These are phyloP conservation scores for Orthonychiurus folsomi DNA, from an alignment of 2,888 invertebrate genomes.

Conservation along the genomic window DNA sequence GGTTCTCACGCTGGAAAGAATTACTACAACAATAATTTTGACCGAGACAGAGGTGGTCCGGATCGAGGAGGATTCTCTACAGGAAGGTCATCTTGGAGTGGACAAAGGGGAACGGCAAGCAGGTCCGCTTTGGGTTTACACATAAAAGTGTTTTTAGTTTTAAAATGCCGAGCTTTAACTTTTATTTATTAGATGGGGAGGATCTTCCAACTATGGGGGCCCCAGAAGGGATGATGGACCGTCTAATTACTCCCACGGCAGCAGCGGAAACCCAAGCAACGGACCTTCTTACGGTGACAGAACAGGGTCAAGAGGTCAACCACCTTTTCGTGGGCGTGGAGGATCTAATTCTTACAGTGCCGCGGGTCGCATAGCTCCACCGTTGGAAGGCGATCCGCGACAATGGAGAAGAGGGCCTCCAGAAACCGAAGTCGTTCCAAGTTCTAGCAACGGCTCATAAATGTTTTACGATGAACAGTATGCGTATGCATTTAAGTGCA, in stretches of 20 bases:
- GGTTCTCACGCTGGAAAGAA: not conserved
- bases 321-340: not conserved
- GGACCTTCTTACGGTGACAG: not conserved
- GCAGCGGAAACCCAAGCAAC: not conserved
- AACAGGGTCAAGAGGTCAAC: not conserved
- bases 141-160: too few species aligned
- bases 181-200: not conserved
- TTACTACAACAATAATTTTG: not conserved
- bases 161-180: too few species aligned
- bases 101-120: not conserved
- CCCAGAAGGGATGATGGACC: not conserved
- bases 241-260: not conserved
- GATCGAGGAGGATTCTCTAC: not conserved
- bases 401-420: too few species aligned
- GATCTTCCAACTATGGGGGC: not conserved
- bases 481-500: too few species aligned
- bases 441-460: too few species aligned
- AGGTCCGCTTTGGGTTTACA: too few species aligned
- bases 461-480: too few species aligned
- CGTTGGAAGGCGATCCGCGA: too few species aligned
- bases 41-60: not conserved
- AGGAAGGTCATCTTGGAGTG: not conserved
- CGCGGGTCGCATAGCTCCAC: too few species aligned
- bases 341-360: too few species aligned
- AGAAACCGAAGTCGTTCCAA: too few species aligned